A percentile compares a stretch with the other conserved stretches of the same genome.
phyloP scores from a whole-genome alignment of 2,113 vertebrate species.

The Dinomys branickii region DNA sequence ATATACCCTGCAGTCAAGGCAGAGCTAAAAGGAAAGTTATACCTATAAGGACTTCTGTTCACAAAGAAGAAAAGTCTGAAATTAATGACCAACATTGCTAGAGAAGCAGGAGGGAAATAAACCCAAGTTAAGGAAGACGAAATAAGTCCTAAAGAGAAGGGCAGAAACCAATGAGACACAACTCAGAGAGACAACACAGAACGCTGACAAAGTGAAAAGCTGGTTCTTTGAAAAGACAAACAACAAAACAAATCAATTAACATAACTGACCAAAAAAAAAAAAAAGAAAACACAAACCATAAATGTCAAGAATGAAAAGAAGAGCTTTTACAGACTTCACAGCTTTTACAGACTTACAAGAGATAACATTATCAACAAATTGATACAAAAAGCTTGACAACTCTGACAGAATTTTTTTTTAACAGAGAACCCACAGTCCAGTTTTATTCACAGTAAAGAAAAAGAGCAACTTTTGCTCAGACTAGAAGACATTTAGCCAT shows the following conservation, averaged over 20 bases:
- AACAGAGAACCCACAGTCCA: no score
- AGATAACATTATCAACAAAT: neutral
- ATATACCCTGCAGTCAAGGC: neutral
- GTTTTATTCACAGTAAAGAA: no score
- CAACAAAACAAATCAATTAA: neutral
- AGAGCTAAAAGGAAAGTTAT: neutral
- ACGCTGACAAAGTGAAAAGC: neutral
- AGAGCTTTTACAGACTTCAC: neutral
- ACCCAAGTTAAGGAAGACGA: neutral
- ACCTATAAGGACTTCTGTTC: neutral
- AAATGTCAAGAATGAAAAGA: neutral
- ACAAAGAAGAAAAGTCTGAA: neutral
- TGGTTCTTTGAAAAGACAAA: neutral
- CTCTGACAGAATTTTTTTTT: neutral
- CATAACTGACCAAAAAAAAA: neutral
- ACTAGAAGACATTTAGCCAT: no score
- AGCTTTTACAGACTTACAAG: neutral
- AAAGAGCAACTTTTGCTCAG: no score
- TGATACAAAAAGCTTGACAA: neutral
- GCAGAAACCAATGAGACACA: neutral
- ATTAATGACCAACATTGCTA: neutral
- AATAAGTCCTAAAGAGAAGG: neutral
- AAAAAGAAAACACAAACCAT: neutral
- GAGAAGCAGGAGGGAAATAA: neutral
- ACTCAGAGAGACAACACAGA: neutral